Conservation (phyloP, 2,888 invertebrate genomes). For the Pristionchus arcanus region DNA sequence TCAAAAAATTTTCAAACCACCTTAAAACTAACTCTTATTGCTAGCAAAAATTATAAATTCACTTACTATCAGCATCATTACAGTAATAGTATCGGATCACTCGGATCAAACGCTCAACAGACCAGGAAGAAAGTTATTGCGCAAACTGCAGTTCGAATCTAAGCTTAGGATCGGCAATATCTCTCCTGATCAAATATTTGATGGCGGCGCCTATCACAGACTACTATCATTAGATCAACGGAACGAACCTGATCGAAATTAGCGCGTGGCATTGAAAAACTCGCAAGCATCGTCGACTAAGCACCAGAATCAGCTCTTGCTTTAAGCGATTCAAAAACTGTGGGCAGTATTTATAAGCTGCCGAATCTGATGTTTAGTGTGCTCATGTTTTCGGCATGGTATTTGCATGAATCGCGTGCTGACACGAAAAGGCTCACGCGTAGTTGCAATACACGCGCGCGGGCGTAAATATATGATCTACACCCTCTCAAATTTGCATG, state of each 20-base stretch:
- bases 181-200: constrained; percentile 35
- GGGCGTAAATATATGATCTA: neutral
- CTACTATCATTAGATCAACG: neutral
- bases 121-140: neutral
- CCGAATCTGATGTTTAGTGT: neutral
- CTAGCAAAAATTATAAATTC: neutral
- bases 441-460: neutral
- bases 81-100: neutral
- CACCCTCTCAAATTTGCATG: neutral
- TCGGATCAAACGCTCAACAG: neutral
- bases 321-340: neutral
- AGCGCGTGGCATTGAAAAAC: neutral
- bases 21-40: neutral
- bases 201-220: neutral
- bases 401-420: neutral
- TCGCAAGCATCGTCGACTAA: no score
- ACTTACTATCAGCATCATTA: neutral
- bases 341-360: neutral
- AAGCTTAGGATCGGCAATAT: neutral
- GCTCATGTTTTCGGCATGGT: neutral
- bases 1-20: neutral
- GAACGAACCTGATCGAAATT: neutral
- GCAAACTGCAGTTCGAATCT: neutral
- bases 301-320: no score
- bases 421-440: neutral